These are phyloP conservation scores for Parazoanthus darwini DNA, from an alignment of 92 coral and sea anemone genomes.

Conservation along the genomic window DNA sequence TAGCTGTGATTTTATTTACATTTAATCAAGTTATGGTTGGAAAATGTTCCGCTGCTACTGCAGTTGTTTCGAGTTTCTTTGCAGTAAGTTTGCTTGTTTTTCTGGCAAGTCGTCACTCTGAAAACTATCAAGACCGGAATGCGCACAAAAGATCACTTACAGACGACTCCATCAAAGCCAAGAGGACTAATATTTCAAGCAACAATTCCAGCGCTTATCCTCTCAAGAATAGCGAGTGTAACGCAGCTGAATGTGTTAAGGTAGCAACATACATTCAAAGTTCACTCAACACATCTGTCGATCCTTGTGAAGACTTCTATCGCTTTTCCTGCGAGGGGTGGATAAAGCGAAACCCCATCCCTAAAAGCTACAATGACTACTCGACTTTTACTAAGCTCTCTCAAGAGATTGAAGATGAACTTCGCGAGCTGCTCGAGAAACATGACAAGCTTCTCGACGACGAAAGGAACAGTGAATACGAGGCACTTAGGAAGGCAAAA, in stretches of 20 bases:
- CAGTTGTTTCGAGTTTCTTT: slow-evolving; percentile 37
- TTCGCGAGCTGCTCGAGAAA: slow-evolving; percentile 66
- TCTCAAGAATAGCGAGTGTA: slow-evolving; percentile 53
- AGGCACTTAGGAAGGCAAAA: slow-evolving; percentile 80
- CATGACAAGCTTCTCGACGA: slow-evolving; percentile 49
- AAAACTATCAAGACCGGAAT: slow-evolving; percentile 24
- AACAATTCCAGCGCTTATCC: neutral
- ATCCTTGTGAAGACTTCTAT: slow-evolving; percentile 91
- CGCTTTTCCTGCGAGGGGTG: slow-evolving; percentile 89
- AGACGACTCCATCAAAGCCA: neutral
- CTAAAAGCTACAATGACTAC: slow-evolving; percentile 93
- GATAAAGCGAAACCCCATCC: slow-evolving; percentile 86
- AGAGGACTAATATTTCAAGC: neutral
- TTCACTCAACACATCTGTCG: slow-evolving; percentile 65
- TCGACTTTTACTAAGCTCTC: slow-evolving; percentile 91
- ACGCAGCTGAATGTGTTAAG: slow-evolving; percentile 67
- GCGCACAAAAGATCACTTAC: slow-evolving; percentile 21
- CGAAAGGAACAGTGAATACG: slow-evolving; percentile 54
- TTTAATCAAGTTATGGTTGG: slow-evolving; percentile 39
- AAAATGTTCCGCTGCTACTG: slow-evolving; percentile 40
- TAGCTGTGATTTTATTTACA: neutral
- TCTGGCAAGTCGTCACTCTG: slow-evolving; percentile 35
- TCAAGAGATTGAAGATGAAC: slow-evolving; percentile 77
- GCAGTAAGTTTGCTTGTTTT: slow-evolving; percentile 34
- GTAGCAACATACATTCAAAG: slow-evolving; percentile 71